A percentile compares a stretch with the other conserved stretches of the same genome.
These are phyloP conservation scores for Myripristis murdjan DNA, from an alignment of 2,797 vertebrate species.

Conservation along the genomic window DNA sequence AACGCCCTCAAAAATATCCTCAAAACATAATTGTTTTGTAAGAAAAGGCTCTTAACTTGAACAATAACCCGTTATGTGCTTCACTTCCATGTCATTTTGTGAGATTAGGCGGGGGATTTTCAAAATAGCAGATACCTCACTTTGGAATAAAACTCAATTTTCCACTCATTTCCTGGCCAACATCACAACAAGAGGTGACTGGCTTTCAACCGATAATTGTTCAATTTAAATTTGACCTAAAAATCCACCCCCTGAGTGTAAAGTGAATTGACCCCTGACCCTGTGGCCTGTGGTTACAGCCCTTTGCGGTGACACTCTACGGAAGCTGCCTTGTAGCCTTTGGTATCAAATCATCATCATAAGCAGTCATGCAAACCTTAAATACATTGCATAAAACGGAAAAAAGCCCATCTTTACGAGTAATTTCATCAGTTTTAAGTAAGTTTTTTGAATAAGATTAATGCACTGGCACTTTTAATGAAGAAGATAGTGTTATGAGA, in stretches of 20 bases:
- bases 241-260: conserved; percentile 67
- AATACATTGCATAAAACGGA: not conserved
- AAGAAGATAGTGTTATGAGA: too few species aligned
- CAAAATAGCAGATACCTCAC: too few species aligned
- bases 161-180: too few species aligned
- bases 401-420: too few species aligned
- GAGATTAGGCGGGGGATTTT: too few species aligned
- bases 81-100: not conserved
- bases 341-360: conserved; percentile 36
- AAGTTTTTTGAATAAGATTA: too few species aligned
- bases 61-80: conserved; percentile 40
- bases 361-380: conserved; percentile 56
- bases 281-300: conserved; percentile 59
- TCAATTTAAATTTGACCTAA: conserved; percentile 31
- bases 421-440: too few species aligned
- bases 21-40: conserved; percentile 10
- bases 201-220: not conserved
- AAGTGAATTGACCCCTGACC: conserved; percentile 54
- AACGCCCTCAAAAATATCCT: not conserved
- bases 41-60: conserved; percentile 7
- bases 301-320: conserved; percentile 63
- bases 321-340: conserved; percentile 44
- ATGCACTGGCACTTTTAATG: too few species aligned
- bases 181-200: not conserved
- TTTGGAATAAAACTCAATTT: too few species aligned